A percentile compares a stretch with the other conserved stretches of the same genome.
phyloP scores from a whole-genome alignment of 1,140 invertebrate genomes.

The Kradibia gibbosae region DNA sequence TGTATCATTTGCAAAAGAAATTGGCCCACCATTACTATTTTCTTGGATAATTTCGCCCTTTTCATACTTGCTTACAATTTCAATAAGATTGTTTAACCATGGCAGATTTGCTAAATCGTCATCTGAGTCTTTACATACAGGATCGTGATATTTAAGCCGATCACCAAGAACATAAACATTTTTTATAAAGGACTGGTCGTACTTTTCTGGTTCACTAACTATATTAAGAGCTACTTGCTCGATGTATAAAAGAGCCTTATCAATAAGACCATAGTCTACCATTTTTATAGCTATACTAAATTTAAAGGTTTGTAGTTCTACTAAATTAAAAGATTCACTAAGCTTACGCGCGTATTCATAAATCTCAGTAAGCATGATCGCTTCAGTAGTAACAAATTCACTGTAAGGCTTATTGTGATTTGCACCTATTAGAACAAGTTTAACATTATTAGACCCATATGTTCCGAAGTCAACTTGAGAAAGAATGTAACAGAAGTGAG shows the following conservation, averaged over 20 bases:
- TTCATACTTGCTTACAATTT: conserved; percentile 64
- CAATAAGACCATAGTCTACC: conserved; percentile 83
- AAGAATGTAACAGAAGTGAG: conserved; percentile 95
- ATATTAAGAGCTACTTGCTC: conserved; percentile 84
- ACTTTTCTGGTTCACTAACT: conserved; percentile 73
- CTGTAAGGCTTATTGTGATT: conserved; percentile 77
- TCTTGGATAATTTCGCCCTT: conserved; percentile 62
- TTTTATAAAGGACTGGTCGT: conserved; percentile 76
- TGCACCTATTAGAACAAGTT: conserved; percentile 86
- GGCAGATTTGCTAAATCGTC: conserved; percentile 66
- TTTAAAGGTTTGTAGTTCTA: conserved; percentile 82
- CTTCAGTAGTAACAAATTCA: conserved; percentile 86
- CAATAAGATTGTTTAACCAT: conserved; percentile 66
- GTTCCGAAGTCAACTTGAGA: conserved; percentile 84
- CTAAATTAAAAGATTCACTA: conserved; percentile 82
- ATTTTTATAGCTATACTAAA: conserved; percentile 82
- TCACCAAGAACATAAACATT: conserved; percentile 80
- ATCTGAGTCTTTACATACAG: conserved; percentile 72
- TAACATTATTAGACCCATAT: conserved; percentile 77
- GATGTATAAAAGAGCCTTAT: conserved; percentile 86
- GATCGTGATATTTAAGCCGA: conserved; percentile 87
- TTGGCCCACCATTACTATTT: conserved; percentile 25
- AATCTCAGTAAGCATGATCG: conserved; percentile 94
- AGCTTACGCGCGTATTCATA: conserved; percentile 93
- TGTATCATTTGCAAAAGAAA: not conserved